phyloP scores from a whole-genome alignment of 2,888 invertebrate species.

The Phengaris arion region DNA sequence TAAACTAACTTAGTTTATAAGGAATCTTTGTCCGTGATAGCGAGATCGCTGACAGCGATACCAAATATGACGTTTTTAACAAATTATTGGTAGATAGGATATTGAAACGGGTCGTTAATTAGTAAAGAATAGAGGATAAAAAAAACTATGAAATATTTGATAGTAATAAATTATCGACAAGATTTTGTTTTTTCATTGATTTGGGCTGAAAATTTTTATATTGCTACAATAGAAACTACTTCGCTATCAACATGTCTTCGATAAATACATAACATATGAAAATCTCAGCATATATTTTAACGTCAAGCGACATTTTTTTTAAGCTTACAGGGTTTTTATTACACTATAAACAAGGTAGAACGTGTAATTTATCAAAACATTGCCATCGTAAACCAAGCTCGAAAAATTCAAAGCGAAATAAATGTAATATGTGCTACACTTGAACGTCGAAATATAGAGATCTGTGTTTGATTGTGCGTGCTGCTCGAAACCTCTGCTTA shows the following conservation, averaged over 20 bases:
- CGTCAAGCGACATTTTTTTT: slow-evolving; percentile 12
- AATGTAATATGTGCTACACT: not conserved
- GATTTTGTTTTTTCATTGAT: too few species aligned
- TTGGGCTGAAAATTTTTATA: not conserved
- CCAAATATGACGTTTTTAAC: too few species aligned
- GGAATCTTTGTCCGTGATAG: too few species aligned
- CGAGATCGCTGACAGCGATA: too few species aligned
- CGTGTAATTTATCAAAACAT: slow-evolving; percentile 15
- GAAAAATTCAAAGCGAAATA: slow-evolving; percentile 5
- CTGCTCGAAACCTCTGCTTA: too few species aligned
- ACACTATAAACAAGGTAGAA: not conserved
- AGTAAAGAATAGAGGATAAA: too few species aligned
- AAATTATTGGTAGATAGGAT: too few species aligned
- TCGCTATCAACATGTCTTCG: not conserved
- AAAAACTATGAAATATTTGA: not conserved
- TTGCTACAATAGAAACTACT: not conserved
- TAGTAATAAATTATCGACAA: too few species aligned
- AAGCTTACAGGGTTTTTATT: slow-evolving; percentile 15
- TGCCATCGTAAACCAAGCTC: slow-evolving; percentile 3
- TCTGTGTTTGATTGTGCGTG: too few species aligned
- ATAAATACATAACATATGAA: not conserved
- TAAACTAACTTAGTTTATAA: too few species aligned
- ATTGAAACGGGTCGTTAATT: too few species aligned
- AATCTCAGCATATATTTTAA: not conserved
- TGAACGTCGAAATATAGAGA: not conserved